A percentile compares a stretch with the other conserved stretches of the same genome.
phyloP scores from a whole-genome alignment of 2,888 invertebrate species.

The Agrilus cyanescens region DNA sequence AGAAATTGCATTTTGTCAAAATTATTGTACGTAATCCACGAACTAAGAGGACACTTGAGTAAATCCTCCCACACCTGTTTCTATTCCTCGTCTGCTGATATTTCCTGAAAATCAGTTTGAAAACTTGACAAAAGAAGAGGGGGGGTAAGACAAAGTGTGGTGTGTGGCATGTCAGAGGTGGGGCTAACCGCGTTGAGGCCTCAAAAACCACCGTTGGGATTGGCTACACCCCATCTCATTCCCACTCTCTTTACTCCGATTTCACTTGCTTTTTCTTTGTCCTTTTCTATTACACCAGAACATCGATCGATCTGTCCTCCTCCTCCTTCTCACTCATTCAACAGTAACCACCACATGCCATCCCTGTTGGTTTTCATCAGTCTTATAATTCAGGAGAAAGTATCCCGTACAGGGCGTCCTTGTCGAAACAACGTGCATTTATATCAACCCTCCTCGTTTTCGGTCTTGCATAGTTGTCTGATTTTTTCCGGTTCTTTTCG shows the following conservation, averaged over 20 bases:
- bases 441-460: slow-evolving; percentile 6
- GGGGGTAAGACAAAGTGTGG: slow-evolving; percentile 29
- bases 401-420: slow-evolving; percentile 1
- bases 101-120: too few species aligned
- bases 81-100: too few species aligned
- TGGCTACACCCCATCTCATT: slow-evolving; percentile 25
- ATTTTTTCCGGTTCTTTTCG: slow-evolving; percentile 32
- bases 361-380: neutral
- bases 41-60: too few species aligned
- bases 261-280: slow-evolving; percentile 5
- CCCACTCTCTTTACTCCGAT: slow-evolving; percentile 8
- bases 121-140: slow-evolving; percentile 6
- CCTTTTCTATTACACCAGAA: slow-evolving; percentile 3
- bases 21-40: too few species aligned
- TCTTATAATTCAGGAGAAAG: neutral
- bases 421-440: slow-evolving; percentile 2
- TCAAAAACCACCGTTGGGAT: slow-evolving; percentile 40
- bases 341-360: neutral
- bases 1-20: too few species aligned
- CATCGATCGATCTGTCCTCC: slow-evolving; percentile 8
- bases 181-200: slow-evolving; percentile 38
- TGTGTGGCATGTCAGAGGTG: slow-evolving; percentile 37
- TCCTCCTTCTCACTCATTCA: neutral
- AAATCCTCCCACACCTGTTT: too few species aligned
- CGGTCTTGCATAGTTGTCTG: slow-evolving; percentile 8